Evolutionary conservation across 1,140 invertebrate genomes (phyloP), one percentile per base, ranked within the genome.

Genomic region (Ceratitis capitata): DNA sequence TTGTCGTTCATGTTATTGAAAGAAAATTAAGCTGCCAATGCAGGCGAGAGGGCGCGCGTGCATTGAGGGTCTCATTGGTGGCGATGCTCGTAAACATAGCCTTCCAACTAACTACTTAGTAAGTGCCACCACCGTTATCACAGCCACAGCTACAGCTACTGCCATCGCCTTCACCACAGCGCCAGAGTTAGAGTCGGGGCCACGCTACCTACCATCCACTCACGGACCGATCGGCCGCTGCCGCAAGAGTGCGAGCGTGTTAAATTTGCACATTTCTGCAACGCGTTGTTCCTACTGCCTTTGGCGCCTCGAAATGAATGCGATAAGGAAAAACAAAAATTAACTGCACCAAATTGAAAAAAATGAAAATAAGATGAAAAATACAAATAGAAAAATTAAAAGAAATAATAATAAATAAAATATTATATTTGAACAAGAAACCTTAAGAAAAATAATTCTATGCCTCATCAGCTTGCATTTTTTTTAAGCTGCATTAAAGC

Each of bases 261-360:
- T 78, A 45, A 78, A 78, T 78, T 78, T 78, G 69, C 69, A 78
- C 69, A 78, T 78, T 78, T 78, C n/a, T 78, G 69, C 69, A 78
- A 35, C 69, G 69, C n/a, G n/a, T 47, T n/a, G 69, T 78, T 78
- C 39, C 39, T 78, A 47, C 69, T 78, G 39, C 69, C 69, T 35
- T 47, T 78, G 45, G 69, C 69, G 69, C 69, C 69, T 45, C 69
- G 39, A 78, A 45, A 78, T 26, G 69, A 26, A 19, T 56, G 51
- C n/a, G 51, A 56, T n/a, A 19, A 56, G n/a, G n/a, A n/a, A n/a
- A n/a, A n/a, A n/a, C n/a, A n/a, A n/a, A n/a, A n/a, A n/a, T n/a
- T n/a, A 56, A 56, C 51, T 1, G 51, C 5, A 56, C 23, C n/a
- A 56, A 56, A 9, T 56, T 78, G 35, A 9, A 26, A 32, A 78